A percentile compares a stretch with the other conserved stretches of the same genome.
These are phyloP conservation scores for Vidua chalybeata DNA, from an alignment of 2,113 vertebrate species.

Conservation along the genomic window DNA sequence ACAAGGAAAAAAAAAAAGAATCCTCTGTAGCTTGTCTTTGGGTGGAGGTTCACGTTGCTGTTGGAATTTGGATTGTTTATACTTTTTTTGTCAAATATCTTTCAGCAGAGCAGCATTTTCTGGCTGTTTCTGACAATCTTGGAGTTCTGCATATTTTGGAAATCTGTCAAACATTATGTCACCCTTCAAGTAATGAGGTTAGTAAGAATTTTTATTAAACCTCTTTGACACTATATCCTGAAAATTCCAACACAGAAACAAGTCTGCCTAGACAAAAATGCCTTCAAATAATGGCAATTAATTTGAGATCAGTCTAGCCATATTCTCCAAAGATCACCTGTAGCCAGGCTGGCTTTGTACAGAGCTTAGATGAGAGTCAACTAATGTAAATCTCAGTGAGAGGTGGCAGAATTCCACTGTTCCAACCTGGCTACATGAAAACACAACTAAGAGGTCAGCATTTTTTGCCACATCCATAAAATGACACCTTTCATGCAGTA, in stretches of 20 bases:
- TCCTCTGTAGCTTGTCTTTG: not conserved
- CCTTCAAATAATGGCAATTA: not conserved
- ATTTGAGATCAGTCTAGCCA: not conserved
- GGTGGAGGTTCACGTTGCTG: not conserved
- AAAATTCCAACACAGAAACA: not conserved
- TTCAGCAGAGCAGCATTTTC: constrained; percentile 85
- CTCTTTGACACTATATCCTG: not conserved
- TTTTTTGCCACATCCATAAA: not conserved
- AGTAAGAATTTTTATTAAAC: constrained; percentile 43
- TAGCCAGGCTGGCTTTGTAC: not conserved
- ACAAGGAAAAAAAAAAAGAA: not conserved
- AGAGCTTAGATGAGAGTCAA: not conserved
- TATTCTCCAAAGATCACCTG: not conserved
- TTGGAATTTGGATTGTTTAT: not conserved
- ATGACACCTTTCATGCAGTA: not conserved
- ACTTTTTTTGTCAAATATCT: constrained; percentile 7
- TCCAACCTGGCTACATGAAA: not conserved
- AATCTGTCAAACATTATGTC: constrained; percentile 80
- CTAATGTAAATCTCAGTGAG: not conserved
- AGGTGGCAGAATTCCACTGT: not conserved
- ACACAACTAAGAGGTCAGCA: not conserved
- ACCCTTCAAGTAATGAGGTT: constrained; percentile 81
- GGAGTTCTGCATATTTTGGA: constrained; percentile 86
- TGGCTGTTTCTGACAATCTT: constrained; percentile 84
- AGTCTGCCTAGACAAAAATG: not conserved